A percentile compares a stretch with the other conserved stretches of the same genome.
These are phyloP conservation scores for Zosterops borbonicus DNA, from an alignment of 2,113 vertebrate genomes.

Conservation along the genomic window DNA sequence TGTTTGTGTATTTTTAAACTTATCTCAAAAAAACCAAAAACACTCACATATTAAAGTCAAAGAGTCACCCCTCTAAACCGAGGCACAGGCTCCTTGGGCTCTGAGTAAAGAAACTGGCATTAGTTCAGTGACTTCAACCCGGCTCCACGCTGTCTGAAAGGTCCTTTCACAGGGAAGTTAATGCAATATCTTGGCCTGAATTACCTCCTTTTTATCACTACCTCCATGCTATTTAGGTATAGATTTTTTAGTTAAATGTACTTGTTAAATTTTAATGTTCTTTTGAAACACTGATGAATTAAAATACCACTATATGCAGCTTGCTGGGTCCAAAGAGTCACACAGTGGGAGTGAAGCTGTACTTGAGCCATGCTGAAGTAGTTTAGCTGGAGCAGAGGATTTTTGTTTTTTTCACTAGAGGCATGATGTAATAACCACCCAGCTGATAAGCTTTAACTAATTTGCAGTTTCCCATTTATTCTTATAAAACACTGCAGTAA, in stretches of 20 bases:
- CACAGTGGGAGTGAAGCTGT: not conserved
- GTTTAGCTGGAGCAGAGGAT: not conserved
- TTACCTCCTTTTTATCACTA: conserved; percentile 58
- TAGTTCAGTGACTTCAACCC: not conserved
- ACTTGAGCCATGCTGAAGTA: not conserved
- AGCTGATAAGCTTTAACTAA: conserved; percentile 8
- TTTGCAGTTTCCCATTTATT: not conserved
- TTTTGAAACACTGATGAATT: conserved; percentile 51
- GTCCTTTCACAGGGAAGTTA: conserved; percentile 38
- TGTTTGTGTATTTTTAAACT: not conserved
- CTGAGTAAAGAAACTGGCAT: not conserved
- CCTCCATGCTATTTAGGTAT: conserved; percentile 40
- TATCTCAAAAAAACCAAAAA: not conserved
- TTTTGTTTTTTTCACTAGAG: not conserved
- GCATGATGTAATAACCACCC: not conserved
- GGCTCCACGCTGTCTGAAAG: conserved; percentile 12
- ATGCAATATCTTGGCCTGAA: conserved; percentile 44
- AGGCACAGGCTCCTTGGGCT: not conserved
- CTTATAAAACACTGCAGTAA: not conserved
- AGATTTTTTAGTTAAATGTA: conserved; percentile 57
- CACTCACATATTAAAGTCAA: not conserved
- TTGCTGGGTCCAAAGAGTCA: not conserved
- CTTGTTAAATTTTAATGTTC: conserved; percentile 64
- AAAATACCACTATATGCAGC: not conserved
- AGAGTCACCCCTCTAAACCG: not conserved